Percentiles rank a stretch among this genome's conserved stretches.
Conservation (phyloP, 2,888 invertebrate genomes). For the Limnephilus auricula region DNA sequence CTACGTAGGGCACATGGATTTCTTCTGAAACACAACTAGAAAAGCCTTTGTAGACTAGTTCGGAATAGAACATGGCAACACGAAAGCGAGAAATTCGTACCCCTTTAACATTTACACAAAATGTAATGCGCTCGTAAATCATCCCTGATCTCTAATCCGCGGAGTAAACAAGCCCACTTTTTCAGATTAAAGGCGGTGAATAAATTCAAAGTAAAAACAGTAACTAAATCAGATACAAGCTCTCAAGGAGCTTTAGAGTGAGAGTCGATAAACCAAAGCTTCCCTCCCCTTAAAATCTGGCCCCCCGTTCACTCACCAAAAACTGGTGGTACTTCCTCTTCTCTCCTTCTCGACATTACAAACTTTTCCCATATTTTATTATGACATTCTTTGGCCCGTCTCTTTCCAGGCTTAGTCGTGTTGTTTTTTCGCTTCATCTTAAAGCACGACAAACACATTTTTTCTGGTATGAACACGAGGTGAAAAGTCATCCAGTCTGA, state of each 20-base stretch:
- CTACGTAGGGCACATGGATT: neutral
- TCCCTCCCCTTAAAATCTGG: conserved; percentile 57
- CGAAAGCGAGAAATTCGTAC: neutral
- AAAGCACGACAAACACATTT: conserved; percentile 62
- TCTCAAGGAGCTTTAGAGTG: conserved; percentile 19
- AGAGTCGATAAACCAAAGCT: conserved; percentile 64
- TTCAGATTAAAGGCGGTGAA: conserved; percentile 31
- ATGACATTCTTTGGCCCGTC: conserved; percentile 60
- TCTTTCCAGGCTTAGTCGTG: conserved; percentile 43
- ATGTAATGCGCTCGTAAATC: conserved; percentile 26
- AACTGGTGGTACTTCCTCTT: neutral
- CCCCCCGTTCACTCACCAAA: conserved; percentile 56
- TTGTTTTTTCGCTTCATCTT: conserved; percentile 51
- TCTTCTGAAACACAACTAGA: neutral
- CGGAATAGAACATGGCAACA: neutral
- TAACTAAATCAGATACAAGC: conserved; percentile 55
- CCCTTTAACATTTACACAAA: conserved; percentile 2
- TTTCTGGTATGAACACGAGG: neutral
- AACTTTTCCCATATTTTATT: conserved; percentile 65
- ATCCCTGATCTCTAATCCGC: conserved; percentile 20
- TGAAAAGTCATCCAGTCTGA: neutral
- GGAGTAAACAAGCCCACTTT: conserved; percentile 26
- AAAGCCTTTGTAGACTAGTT: neutral
- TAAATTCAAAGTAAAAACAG: conserved; percentile 56
- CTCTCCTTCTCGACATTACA: conserved; percentile 53